These are phyloP conservation scores for Agrotis exclamationis DNA, from an alignment of 2,888 invertebrate species.

Conservation along the genomic window DNA sequence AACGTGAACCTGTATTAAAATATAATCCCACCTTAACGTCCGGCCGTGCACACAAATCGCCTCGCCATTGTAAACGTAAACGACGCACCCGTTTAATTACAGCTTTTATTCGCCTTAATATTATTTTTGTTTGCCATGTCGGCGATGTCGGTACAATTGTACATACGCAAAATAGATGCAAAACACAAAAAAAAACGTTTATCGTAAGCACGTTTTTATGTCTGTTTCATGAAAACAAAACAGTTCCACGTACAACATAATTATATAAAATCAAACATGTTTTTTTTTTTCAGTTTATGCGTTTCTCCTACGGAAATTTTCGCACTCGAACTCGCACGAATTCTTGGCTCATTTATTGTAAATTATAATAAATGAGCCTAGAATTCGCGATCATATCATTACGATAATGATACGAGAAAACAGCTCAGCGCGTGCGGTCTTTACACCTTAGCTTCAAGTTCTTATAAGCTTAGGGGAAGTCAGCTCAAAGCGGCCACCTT, in stretches of 20 bases:
- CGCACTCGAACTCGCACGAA: too few species aligned
- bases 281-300: background rate
- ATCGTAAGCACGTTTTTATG: background rate
- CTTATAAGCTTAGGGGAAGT: too few species aligned
- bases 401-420: background rate
- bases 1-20: constrained; percentile 38
- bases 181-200: constrained; percentile 19
- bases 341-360: too few species aligned
- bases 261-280: background rate
- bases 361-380: background rate
- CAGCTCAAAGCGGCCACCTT: too few species aligned
- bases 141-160: constrained; percentile 32
- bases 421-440: background rate
- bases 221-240: constrained; percentile 2
- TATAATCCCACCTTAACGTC: constrained; percentile 38
- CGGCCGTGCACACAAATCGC: constrained; percentile 45
- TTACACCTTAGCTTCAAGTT: background rate
- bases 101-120: constrained; percentile 49
- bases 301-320: background rate
- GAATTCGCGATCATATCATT: constrained; percentile 6
- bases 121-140: constrained; percentile 45
- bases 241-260: background rate
- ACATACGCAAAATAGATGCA: constrained; percentile 16
- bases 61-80: constrained; percentile 50
- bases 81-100: constrained; percentile 54